These are phyloP conservation scores for Eurystomus glaucurus DNA, from an alignment of 2,797 vertebrate species.

Conservation along the genomic window DNA sequence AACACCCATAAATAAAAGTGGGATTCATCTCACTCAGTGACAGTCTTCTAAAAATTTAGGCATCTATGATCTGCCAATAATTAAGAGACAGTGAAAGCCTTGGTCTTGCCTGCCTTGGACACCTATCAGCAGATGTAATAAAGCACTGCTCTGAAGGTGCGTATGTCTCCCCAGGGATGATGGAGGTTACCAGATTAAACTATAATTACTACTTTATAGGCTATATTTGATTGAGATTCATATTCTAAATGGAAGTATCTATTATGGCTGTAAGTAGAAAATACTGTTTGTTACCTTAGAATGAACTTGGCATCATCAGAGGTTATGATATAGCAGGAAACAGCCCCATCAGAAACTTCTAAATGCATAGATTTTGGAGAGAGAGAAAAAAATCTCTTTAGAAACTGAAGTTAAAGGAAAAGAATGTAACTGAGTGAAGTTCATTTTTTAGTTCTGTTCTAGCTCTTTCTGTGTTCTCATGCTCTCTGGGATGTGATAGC, in stretches of 20 bases:
- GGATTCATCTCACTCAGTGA: neutral
- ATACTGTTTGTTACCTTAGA: neutral
- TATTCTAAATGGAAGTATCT: neutral
- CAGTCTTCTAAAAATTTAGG: neutral
- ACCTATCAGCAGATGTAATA: neutral
- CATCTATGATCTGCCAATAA: neutral
- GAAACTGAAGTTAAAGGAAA: neutral
- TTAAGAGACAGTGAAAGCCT: neutral
- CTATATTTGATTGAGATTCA: neutral
- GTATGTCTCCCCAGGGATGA: neutral
- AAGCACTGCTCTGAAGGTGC: neutral
- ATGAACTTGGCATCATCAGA: neutral
- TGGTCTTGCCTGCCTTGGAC: neutral
- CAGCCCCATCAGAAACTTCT: neutral
- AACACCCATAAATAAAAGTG: neutral
- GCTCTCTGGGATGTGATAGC: neutral
- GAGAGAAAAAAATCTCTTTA: neutral
- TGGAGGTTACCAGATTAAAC: neutral
- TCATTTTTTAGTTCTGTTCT: neutral
- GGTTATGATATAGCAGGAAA: neutral
- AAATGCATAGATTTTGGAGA: neutral
- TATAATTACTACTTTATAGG: neutral
- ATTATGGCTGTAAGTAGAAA: neutral
- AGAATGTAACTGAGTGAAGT: neutral
- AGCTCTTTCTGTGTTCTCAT: neutral